These are phyloP conservation scores for Neomonachus schauinslandi DNA, from an alignment of 2,113 vertebrate species.

Conservation along the genomic window DNA sequence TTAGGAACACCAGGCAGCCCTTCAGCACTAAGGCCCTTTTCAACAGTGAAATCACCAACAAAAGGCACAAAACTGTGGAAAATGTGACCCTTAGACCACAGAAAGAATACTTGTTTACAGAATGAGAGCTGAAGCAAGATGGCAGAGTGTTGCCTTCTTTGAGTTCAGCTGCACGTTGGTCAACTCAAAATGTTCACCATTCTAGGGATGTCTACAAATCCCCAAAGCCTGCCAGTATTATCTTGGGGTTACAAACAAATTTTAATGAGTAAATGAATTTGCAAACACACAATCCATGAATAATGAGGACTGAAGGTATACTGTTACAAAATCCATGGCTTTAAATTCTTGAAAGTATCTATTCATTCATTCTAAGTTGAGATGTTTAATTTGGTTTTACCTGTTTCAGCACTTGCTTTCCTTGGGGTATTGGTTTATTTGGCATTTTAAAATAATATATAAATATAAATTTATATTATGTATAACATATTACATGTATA, in stretches of 20 bases:
- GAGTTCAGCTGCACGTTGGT: background rate
- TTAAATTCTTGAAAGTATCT: constrained; percentile 24
- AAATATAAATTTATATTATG: constrained; percentile 7
- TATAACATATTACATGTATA: background rate
- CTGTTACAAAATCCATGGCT: background rate
- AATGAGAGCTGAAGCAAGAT: background rate
- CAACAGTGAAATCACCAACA: background rate
- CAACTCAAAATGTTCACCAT: background rate
- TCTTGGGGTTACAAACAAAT: background rate
- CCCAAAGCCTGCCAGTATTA: background rate
- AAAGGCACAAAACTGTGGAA: background rate
- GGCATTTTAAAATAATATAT: background rate
- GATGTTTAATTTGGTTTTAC: constrained; percentile 27
- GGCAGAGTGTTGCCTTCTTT: background rate
- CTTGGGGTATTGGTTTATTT: background rate
- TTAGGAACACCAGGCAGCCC: background rate
- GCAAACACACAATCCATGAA: background rate
- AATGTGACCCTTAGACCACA: background rate
- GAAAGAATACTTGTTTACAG: background rate
- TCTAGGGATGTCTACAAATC: background rate
- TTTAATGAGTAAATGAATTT: background rate
- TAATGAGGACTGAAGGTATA: background rate
- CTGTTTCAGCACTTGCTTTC: constrained; percentile 17
- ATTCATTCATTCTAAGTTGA: background rate
- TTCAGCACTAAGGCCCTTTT: background rate